Base-by-base conservation (phyloP, 2,113 vertebrate species). In the Alligator sinensis region DNA sequence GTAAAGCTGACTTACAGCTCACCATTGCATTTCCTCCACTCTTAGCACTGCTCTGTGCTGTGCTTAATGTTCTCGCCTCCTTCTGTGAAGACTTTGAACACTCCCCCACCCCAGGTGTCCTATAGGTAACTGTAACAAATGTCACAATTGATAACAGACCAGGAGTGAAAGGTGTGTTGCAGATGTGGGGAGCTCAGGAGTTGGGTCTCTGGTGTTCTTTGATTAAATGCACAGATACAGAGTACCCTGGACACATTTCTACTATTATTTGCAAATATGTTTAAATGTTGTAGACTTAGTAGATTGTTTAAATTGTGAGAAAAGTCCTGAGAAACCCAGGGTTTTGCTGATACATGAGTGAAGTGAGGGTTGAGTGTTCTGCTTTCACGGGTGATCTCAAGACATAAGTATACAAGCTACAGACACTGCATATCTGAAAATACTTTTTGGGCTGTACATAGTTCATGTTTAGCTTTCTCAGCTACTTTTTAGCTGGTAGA, bases 221-320 rank as follows among this genome's bases (percentile, higher is more conserved):
- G 59, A 21, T 78, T 68, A 66, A 93, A 83, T 34, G n/a, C 70
- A n/a, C 70, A 62, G 61, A 11, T 17, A 5, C n/a, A 22, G 8
- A 7, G 11, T 82, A 72, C 5, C 54, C 9, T 1, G 3, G 38
- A 82, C 78, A 79, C 25, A 16, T 57, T 30, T 77, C 30, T 77
- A 57, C 1, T 0, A 5, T 70, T 88, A 0, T 3, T 72, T 22
- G 47, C 7, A 47, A 47, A 47, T 47, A 34, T 82, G 59, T 74
- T 18, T 0, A 5, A 83, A 30, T 8, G 0, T 21, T 70, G 30
- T 34, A 34, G 66, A 70, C 18, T 68, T 5, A 34, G 66, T 70
- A 70, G 34, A 3, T 75, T 60, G 7, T 11, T 87, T 38, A 57
- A 81, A 15, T 30, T 74, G 0, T 19, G 11, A 9, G 57, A 64